Conservation (phyloP, 1,140 invertebrate genomes). For the Coenobita brevimanus region DNA sequence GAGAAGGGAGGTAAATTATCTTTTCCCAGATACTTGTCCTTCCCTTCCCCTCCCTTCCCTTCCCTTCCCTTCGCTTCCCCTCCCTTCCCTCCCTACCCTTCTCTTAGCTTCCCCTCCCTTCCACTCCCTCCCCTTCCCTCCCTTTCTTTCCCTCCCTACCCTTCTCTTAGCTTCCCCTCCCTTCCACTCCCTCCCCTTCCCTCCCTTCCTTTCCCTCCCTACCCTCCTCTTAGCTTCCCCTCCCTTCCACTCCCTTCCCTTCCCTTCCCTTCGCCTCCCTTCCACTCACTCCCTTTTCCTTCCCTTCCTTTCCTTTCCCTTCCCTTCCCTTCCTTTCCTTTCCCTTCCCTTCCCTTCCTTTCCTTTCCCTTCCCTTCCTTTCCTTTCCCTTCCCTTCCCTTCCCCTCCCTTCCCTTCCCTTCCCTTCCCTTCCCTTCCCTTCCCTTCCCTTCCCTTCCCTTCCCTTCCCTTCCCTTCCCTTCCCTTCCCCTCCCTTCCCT, state of each 20-base stretch:
- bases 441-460: too few relatives aligned
- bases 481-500: not conserved
- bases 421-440: not conserved
- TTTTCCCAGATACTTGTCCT: too few relatives aligned
- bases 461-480: not conserved
- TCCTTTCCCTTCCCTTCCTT: not conserved
- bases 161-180: too few relatives aligned
- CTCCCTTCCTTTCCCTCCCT: not conserved
- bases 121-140: not conserved
- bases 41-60: not conserved
- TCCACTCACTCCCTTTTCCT: too few relatives aligned
- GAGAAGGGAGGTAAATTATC: too few relatives aligned
- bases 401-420: not conserved
- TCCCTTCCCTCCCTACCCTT: not conserved
- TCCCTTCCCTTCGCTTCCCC: not conserved
- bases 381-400: not conserved
- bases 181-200: not conserved
- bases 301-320: not conserved
- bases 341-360: not conserved
- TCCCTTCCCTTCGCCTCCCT: too few relatives aligned
- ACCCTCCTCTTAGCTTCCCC: too few relatives aligned
- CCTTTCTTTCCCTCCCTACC: slow-evolving; percentile 8
- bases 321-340: not conserved
- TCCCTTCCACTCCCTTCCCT: too few relatives aligned
- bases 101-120: not conserved